These are phyloP conservation scores for Anser cygnoides DNA, from an alignment of 2,113 vertebrate species.

Conservation along the genomic window DNA sequence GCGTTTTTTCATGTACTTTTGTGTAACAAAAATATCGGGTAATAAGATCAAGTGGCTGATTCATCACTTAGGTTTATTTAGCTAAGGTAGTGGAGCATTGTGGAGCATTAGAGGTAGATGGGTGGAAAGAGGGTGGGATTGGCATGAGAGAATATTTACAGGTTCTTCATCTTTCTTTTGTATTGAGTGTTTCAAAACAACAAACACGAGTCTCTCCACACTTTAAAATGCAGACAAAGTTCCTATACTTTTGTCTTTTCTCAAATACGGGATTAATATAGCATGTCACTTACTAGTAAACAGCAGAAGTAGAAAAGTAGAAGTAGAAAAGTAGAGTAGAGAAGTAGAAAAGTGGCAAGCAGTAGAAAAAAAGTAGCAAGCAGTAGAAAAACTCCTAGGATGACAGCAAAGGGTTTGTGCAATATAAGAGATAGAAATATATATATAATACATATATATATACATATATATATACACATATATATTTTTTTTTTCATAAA, in stretches of 20 bases:
- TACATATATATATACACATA: no score
- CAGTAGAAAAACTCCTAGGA: not conserved
- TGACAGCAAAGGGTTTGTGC: not conserved
- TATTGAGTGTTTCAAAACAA: not conserved
- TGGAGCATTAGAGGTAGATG: not conserved
- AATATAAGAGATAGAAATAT: not conserved
- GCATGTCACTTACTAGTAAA: not conserved
- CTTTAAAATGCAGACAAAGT: not conserved
- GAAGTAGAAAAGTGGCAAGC: not conserved
- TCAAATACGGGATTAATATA: not conserved
- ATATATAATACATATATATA: no score
- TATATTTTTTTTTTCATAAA: no score
- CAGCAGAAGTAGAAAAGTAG: not conserved
- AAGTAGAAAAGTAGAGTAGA: not conserved
- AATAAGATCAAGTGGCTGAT: not conserved
- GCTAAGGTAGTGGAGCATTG: not conserved
- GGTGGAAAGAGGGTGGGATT: not conserved
- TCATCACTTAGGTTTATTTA: not conserved
- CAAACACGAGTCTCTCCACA: not conserved
- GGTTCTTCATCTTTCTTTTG: not conserved
- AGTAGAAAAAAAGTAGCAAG: not conserved
- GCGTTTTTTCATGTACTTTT: constrained; percentile 3
- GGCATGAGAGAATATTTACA: not conserved
- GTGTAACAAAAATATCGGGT: not conserved
- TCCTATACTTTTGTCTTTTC: not conserved